Percentiles rank a stretch among this genome's conserved stretches.
These are phyloP conservation scores for Bacillus rossius DNA, from an alignment of 1,140 invertebrate genomes.

Conservation along the genomic window DNA sequence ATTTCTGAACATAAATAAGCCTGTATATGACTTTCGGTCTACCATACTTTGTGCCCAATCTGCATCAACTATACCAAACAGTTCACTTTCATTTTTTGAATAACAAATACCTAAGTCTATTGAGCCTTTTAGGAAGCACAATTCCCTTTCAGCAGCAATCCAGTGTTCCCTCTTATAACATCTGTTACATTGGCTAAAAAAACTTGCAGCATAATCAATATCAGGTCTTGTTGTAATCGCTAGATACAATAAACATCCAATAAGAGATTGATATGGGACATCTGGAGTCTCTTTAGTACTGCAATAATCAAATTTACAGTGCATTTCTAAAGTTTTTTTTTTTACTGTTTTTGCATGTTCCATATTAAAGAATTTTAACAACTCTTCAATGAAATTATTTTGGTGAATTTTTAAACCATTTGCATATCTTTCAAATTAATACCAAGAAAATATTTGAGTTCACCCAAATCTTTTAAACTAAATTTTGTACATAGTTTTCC, in stretches of 20 bases:
- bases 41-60: conserved; percentile 28
- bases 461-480: conserved; percentile 16
- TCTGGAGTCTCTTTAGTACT: conserved; percentile 11
- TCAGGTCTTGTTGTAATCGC: conserved; percentile 42
- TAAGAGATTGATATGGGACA: conserved; percentile 28
- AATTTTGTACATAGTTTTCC: conserved; percentile 7
- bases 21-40: conserved; percentile 32
- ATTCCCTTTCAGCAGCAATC: conserved; percentile 38
- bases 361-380: conserved; percentile 31
- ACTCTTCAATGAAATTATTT: conserved; percentile 10
- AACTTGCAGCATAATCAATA: conserved; percentile 41
- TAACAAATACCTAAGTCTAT: conserved; percentile 22
- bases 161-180: conserved; percentile 36
- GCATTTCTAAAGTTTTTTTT: conserved; percentile 28
- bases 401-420: conserved; percentile 8
- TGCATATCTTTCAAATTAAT: conserved; percentile 11
- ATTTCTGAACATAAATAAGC: conserved; percentile 32
- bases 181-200: conserved; percentile 42
- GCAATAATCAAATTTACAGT: conserved; percentile 12
- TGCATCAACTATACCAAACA: conserved; percentile 26
- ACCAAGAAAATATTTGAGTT: conserved; percentile 12
- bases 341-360: conserved; percentile 23
- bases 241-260: conserved; percentile 42
- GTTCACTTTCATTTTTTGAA: conserved; percentile 16
- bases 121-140: conserved; percentile 41